Conservation (phyloP, 2,113 vertebrate species). For the Turdus rufiventris region DNA sequence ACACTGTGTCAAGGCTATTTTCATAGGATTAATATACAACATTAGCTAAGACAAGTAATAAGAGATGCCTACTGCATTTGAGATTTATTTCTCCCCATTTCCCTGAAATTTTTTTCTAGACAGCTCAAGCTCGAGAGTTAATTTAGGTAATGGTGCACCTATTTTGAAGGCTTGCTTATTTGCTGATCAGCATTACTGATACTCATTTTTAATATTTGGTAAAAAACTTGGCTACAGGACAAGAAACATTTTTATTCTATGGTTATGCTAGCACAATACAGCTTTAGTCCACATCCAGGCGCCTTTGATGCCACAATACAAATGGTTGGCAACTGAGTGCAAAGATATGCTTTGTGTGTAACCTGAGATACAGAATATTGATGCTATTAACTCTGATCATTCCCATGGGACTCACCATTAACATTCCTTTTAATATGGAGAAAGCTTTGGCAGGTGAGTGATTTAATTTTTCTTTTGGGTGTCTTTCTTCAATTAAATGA, state of each 20-base stretch:
- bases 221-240: neutral
- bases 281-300: neutral
- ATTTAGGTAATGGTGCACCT: neutral
- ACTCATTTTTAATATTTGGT: neutral
- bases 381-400: neutral
- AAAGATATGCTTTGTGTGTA: neutral
- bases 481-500: neutral
- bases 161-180: neutral
- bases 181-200: neutral
- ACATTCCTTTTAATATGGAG: neutral
- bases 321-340: neutral
- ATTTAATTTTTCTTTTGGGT: neutral
- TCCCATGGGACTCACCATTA: neutral
- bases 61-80: neutral
- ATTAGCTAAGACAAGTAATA: neutral
- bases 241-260: neutral
- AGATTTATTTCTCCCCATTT: neutral
- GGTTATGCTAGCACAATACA: neutral
- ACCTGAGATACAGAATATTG: neutral
- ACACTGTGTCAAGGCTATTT: neutral
- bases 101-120: neutral
- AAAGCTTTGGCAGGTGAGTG: neutral
- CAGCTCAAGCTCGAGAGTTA: neutral
- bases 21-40: neutral
- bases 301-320: rapidly evolving